Evolutionary conservation across 2,797 vertebrate species (phyloP).

Genomic region (Chelmon rostratus): DNA sequence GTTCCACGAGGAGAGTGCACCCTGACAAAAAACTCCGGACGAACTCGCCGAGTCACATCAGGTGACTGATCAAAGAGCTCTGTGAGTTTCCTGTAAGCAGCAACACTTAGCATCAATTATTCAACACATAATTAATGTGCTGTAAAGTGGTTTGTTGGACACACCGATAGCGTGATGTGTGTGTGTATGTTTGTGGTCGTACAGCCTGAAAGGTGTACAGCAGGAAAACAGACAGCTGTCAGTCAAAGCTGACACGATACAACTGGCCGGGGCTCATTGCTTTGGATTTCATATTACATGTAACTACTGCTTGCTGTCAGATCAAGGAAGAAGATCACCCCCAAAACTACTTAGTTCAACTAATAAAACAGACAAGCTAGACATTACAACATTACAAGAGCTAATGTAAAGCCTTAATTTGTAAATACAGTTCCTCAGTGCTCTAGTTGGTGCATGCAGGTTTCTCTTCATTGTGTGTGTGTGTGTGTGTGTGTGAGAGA

Average conservation of each 20-base stretch:
- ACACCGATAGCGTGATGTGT: conserved; percentile 27
- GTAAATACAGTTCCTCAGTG: too few relatives aligned
- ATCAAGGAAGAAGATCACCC: neutral
- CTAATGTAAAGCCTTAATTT: too few relatives aligned
- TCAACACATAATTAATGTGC: conserved; percentile 75
- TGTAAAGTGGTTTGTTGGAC: conserved; percentile 58
- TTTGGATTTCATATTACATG: neutral
- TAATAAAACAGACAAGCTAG: too few relatives aligned
- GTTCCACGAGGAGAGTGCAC: conserved; percentile 19
- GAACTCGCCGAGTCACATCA: neutral
- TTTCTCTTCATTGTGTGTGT: too few relatives aligned
- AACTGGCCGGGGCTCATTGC: neutral
- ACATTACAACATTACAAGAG: too few relatives aligned
- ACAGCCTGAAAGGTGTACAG: conserved; percentile 13
- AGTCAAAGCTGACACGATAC: conserved; percentile 34
- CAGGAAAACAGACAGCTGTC: conserved; percentile 50
- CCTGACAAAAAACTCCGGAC: conserved; percentile 2
- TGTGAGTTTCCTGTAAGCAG: conserved; percentile 63
- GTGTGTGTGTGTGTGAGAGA: too few relatives aligned
- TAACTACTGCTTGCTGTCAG: neutral
- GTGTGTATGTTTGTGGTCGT: conserved; percentile 45
- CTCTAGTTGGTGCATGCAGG: too few relatives aligned
- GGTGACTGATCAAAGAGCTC: conserved; percentile 46
- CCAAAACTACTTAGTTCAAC: neutral
- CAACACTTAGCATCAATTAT: conserved; percentile 53